These are phyloP conservation scores for Heteropelma amictum DNA, from an alignment of 2,888 invertebrate species.

Conservation along the genomic window DNA sequence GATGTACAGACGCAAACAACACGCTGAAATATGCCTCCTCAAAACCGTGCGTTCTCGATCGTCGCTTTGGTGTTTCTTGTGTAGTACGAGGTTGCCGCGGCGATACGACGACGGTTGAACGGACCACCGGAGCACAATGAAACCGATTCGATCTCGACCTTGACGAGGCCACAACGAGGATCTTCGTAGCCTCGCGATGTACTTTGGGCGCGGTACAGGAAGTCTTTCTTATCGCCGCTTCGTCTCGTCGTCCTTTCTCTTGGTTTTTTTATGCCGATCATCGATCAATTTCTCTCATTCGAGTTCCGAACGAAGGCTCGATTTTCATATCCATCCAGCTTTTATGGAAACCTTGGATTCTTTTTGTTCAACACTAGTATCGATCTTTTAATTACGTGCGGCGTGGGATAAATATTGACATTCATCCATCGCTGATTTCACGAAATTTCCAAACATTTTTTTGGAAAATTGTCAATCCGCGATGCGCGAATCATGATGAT, in stretches of 20 bases:
- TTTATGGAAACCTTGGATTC: conserved; percentile 6
- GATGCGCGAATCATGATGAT: no score
- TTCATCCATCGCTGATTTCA: no score
- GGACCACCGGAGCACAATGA: conserved; percentile 22
- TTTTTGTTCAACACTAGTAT: conserved; percentile 21
- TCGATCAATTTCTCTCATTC: no score
- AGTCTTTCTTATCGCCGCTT: background rate
- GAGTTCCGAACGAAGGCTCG: no score
- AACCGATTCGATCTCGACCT: conserved; percentile 50
- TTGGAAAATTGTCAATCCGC: no score
- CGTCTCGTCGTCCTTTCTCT: no score
- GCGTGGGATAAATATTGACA: no score
- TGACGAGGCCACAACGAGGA: conserved; percentile 41
- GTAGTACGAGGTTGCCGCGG: background rate
- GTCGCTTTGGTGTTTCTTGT: background rate
- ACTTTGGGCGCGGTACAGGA: conserved; percentile 12
- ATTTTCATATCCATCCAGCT: no score
- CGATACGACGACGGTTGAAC: conserved; percentile 28
- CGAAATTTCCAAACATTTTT: no score
- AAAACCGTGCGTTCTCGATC: conserved; percentile 6
- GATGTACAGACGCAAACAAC: conserved; percentile 1
- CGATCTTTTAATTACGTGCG: background rate
- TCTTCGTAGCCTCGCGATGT: background rate
- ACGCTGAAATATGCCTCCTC: background rate
- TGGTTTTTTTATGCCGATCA: no score